phyloP scores from a whole-genome alignment of 2,888 invertebrate genomes.

The Eristalis pertinax region DNA sequence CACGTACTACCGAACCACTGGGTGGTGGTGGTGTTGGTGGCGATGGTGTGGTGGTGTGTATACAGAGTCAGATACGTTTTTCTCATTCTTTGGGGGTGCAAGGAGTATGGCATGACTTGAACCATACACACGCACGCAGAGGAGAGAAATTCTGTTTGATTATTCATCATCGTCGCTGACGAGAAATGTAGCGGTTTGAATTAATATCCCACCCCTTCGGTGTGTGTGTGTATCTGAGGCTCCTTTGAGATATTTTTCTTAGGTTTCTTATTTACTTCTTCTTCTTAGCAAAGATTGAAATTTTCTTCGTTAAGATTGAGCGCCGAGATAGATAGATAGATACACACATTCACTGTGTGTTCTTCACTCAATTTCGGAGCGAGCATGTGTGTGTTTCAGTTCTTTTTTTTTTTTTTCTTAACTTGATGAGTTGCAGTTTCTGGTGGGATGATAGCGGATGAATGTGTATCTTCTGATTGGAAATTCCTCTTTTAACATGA shows the following conservation, averaged over 20 bases:
- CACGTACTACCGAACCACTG: neutral
- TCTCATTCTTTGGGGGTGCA: constrained; percentile 52
- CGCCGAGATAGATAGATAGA: constrained; percentile 32
- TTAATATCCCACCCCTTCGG: constrained; percentile 71
- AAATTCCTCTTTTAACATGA: constrained; percentile 33
- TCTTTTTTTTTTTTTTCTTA: neutral
- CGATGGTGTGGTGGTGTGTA: constrained; percentile 27
- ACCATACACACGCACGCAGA: constrained; percentile 48
- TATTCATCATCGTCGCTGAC: constrained; percentile 60
- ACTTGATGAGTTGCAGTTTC: neutral
- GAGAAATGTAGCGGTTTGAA: constrained; percentile 43
- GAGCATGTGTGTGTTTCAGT: neutral
- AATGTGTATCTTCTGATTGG: constrained; percentile 48
- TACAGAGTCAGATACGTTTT: constrained; percentile 37
- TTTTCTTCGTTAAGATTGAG: constrained; percentile 66
- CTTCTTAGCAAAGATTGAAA: constrained; percentile 7
- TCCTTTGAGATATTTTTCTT: constrained; percentile 65
- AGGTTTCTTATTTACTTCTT: constrained; percentile 53
- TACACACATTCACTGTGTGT: neutral
- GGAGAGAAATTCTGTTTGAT: constrained; percentile 59
- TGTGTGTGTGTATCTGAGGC: constrained; percentile 33
- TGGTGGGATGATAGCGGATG: neutral
- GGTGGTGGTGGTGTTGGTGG: neutral
- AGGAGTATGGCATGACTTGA: constrained; percentile 72
- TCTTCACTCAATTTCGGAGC: constrained; percentile 23